Conservation (phyloP, 2,797 vertebrate genomes). For the Parauchenoglanis punctatus region DNA sequence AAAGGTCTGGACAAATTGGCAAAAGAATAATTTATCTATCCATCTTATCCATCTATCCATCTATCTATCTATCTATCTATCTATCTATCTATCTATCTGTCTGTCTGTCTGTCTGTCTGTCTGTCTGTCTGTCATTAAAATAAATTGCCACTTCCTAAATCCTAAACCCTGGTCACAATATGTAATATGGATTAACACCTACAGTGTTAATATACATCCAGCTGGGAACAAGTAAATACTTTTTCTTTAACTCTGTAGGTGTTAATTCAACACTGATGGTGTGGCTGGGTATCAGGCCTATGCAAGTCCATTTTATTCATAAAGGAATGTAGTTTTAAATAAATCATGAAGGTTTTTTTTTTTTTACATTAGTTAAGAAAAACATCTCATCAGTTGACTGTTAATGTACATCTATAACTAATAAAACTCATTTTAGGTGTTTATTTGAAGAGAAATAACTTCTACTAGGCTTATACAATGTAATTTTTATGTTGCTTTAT, state of each 20-base stretch:
- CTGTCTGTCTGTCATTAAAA: not conserved
- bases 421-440: not conserved
- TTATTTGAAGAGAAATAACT: not conserved
- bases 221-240: conserved; percentile 10
- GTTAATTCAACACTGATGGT: conserved; percentile 12
- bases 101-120: too few species aligned
- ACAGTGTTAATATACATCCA: conserved; percentile 5
- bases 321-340: not conserved
- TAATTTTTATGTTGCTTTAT: not conserved
- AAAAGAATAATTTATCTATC: not conserved
- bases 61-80: not conserved
- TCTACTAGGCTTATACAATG: not conserved
- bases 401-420: not conserved
- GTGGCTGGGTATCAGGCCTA: not conserved
- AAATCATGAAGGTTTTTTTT: not conserved
- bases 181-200: conserved; percentile 9
- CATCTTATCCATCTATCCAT: not conserved
- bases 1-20: not conserved
- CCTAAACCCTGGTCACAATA: conserved; percentile 2
- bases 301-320: not conserved
- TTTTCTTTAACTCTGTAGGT: conserved; percentile 10
- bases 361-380: not conserved
- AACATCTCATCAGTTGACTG: not conserved
- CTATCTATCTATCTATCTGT: too few species aligned
- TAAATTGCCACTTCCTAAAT: not conserved